Conservation (phyloP, 2,797 vertebrate species). For the Sebastes steindachneri region DNA sequence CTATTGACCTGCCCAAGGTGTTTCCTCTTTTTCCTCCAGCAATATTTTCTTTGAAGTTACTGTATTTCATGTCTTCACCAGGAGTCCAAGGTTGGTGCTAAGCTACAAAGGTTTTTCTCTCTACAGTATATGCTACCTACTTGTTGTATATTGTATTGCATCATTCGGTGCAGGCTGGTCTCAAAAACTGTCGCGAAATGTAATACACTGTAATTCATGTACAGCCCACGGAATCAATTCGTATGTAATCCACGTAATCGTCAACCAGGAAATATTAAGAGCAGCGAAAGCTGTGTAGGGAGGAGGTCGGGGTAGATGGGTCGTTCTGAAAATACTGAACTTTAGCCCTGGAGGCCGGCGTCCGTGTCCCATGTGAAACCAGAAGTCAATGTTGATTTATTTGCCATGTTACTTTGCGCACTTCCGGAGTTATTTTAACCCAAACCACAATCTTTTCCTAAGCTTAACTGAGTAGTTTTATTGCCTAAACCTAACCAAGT, state of each 20-base stretch:
- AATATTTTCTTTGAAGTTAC: slow-evolving; percentile 17
- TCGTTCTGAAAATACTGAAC: neutral
- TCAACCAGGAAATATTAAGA: neutral
- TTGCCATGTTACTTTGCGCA: neutral
- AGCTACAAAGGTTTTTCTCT: neutral
- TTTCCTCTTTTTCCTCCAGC: neutral
- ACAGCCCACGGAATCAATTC: neutral
- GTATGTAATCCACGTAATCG: neutral
- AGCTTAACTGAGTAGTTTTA: neutral
- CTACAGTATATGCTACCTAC: neutral
- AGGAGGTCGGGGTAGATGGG: neutral
- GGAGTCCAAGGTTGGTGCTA: neutral
- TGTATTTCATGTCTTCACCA: slow-evolving; percentile 14
- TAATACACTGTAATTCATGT: neutral
- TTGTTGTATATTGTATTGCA: neutral
- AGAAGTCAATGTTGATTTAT: no score
- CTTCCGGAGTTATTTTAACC: neutral
- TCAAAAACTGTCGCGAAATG: neutral
- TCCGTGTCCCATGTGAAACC: no score
- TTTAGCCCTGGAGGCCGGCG: neutral
- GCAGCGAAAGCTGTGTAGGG: neutral
- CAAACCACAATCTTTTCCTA: neutral
- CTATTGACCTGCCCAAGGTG: neutral
- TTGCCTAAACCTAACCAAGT: no score
- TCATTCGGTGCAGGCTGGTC: neutral